These are phyloP conservation scores for Dipodomys stephensi DNA, from an alignment of 2,113 vertebrate species.

Conservation along the genomic window DNA sequence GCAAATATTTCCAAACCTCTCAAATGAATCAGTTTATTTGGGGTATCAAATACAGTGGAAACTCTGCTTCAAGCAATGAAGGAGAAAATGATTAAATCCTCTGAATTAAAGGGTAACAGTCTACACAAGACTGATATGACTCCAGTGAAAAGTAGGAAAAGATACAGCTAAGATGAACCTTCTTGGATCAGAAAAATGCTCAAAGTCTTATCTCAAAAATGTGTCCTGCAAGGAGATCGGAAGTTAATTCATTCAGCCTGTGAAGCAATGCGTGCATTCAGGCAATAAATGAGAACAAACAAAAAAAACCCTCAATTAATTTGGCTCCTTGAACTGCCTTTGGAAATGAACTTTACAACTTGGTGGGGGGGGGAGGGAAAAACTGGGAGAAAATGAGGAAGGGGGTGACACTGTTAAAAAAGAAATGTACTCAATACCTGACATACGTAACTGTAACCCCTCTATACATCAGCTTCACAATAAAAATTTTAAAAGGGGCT, in stretches of 20 bases:
- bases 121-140: neutral
- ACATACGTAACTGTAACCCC: too few species aligned
- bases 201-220: neutral
- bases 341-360: too few species aligned
- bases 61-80: neutral
- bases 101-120: neutral
- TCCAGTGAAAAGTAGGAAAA: neutral
- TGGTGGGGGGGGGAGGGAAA: too few species aligned
- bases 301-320: neutral
- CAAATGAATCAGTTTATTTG: neutral
- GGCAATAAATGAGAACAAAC: neutral
- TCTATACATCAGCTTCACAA: too few species aligned
- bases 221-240: neutral
- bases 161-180: neutral
- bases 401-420: too few species aligned
- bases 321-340: neutral
- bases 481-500: too few species aligned
- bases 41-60: neutral
- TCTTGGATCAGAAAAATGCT: neutral
- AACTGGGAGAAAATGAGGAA: too few species aligned
- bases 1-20: neutral
- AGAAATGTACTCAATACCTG: too few species aligned
- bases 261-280: neutral
- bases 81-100: neutral
- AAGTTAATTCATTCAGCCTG: neutral